phyloP scores from a whole-genome alignment of 1,140 invertebrate genomes.

The Magallana gigas region DNA sequence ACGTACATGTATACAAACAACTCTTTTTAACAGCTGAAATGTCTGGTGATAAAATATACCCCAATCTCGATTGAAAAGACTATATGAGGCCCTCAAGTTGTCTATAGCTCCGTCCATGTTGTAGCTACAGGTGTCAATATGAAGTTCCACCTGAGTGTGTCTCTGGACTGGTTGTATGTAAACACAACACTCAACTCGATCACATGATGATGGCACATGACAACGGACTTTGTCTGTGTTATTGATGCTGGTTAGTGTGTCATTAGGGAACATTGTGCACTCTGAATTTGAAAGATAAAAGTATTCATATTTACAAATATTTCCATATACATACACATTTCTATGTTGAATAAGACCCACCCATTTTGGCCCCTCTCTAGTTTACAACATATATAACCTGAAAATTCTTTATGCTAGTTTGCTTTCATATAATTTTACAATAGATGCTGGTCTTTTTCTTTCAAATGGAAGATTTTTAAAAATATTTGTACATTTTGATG shows the following conservation, averaged over 20 bases:
- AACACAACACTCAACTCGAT: conserved; percentile 48
- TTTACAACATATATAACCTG: too few species aligned
- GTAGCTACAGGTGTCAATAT: conserved; percentile 51
- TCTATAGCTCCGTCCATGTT: conserved; percentile 37
- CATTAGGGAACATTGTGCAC: conserved; percentile 17
- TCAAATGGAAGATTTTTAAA: too few species aligned
- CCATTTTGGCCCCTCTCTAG: too few species aligned
- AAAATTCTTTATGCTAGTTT: too few species aligned
- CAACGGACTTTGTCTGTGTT: conserved; percentile 8
- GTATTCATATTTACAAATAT: too few species aligned
- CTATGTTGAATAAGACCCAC: too few species aligned
- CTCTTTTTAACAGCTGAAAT: neutral
- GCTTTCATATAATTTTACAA: too few species aligned
- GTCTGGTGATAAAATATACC: conserved; percentile 32
- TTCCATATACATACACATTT: too few species aligned
- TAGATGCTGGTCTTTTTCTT: too few species aligned
- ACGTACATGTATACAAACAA: neutral
- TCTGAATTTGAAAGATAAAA: neutral
- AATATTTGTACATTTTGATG: too few species aligned
- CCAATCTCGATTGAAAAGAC: conserved; percentile 46
- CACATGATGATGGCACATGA: conserved; percentile 41
- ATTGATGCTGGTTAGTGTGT: conserved; percentile 17
- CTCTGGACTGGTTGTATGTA: conserved; percentile 37
- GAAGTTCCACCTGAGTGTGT: conserved; percentile 21
- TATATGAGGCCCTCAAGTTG: conserved; percentile 39